Evolutionary conservation across 2,888 invertebrate genomes (phyloP).

Genomic region (Poecilus cupreus): DNA sequence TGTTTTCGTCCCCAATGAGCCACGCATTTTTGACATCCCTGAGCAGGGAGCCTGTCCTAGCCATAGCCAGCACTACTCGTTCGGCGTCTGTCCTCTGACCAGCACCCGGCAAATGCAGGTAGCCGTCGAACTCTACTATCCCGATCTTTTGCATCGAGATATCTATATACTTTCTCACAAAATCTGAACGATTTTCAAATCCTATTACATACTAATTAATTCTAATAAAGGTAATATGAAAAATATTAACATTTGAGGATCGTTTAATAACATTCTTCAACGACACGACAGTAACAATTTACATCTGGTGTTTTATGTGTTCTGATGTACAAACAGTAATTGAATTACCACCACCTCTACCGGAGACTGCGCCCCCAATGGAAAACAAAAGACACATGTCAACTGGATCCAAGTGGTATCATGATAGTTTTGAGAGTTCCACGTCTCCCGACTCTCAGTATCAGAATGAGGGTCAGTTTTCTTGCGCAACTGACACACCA

Average conservation of each 20-base stretch:
- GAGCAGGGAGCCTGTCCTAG: too few relatives aligned
- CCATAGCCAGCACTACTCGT: too few relatives aligned
- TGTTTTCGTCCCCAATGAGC: too few relatives aligned
- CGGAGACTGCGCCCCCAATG: constrained; percentile 76
- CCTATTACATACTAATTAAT: not conserved
- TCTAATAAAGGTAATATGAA: too few relatives aligned
- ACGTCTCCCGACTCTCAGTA: constrained; percentile 47
- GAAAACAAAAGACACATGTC: constrained; percentile 60
- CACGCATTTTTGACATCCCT: too few relatives aligned
- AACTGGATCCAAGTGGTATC: too few relatives aligned
- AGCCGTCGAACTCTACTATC: too few relatives aligned
- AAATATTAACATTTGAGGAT: not conserved
- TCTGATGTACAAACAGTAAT: constrained; percentile 36
- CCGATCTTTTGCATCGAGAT: too few relatives aligned
- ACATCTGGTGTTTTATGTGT: not conserved
- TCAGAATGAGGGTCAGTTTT: constrained; percentile 49
- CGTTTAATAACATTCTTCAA: too few relatives aligned
- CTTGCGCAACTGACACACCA: not conserved
- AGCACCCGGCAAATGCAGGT: too few relatives aligned
- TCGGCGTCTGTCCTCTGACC: too few relatives aligned
- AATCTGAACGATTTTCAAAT: not conserved
- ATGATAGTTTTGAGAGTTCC: constrained; percentile 50
- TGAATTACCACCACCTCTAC: constrained; percentile 76
- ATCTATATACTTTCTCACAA: not conserved
- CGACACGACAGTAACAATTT: not conserved